Conservation (phyloP, 1,140 invertebrate species). For the Homalodisca vitripennis region DNA sequence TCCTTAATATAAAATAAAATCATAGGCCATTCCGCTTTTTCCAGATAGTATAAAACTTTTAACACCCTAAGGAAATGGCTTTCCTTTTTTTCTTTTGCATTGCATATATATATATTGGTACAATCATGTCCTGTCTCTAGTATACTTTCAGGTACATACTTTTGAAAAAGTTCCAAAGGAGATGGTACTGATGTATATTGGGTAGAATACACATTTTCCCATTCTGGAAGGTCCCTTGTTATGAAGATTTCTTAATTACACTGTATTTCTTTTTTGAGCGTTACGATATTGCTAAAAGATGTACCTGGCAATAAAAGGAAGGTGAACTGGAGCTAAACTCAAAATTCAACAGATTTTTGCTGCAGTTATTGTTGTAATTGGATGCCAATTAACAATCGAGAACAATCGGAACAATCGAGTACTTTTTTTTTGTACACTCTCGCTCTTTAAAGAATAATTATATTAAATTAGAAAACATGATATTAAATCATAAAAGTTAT, state of each 20-base stretch:
- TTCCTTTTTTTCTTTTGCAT: conserved; percentile 29
- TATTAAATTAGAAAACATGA: too few species aligned
- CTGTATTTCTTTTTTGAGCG: background rate
- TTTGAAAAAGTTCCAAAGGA: background rate
- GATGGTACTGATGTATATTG: background rate
- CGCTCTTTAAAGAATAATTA: too few species aligned
- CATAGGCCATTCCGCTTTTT: conserved; percentile 35
- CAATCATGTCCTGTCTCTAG: background rate
- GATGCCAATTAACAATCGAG: too few species aligned
- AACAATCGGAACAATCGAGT: too few species aligned
- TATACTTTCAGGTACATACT: background rate
- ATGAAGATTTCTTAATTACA: background rate
- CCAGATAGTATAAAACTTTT: conserved; percentile 32
- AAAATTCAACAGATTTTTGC: too few species aligned
- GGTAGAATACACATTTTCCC: background rate
- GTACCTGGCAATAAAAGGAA: too few species aligned
- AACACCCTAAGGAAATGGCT: conserved; percentile 38
- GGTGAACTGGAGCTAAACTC: too few species aligned
- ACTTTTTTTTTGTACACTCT: too few species aligned
- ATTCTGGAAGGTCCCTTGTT: background rate
- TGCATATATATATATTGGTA: background rate
- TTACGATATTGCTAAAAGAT: background rate
- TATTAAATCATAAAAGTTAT: too few species aligned
- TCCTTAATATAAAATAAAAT: conserved; percentile 43
- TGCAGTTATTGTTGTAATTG: too few species aligned